Evolutionary conservation across 1,140 invertebrate species (phyloP), one percentile per base, ranked within the genome.

Genomic region (Copidosoma floridanum): DNA sequence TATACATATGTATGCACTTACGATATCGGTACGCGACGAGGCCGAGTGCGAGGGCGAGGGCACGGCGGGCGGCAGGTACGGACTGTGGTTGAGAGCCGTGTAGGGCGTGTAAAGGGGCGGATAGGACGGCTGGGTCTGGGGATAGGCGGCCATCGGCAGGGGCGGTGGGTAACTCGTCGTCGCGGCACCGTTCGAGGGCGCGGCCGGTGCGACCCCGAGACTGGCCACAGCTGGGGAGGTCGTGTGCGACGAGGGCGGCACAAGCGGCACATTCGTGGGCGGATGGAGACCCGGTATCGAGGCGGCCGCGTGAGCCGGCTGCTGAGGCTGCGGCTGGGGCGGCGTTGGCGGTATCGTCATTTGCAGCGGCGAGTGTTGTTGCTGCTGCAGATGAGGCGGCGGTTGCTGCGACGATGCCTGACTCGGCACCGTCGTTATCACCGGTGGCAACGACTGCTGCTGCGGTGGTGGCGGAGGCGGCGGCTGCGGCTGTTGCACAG

Each of bases 21-120:
- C 85, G 72, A 85, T 80, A 54, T 87, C 85, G 46, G 82, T 80
- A 48, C 83, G 76, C 63, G 85, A 86, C 21, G 86, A 84, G 14
- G 84, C 29, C 21, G 85, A 86, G 3, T 85, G 84, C 35, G 84
- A 86, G 14, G 86, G 83, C 16, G 87, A 83, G 20, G 82, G 81
- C 66, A 83, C 80, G 26, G 83, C 76, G 51, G 84, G 80, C 18
- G 87, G 84, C 63, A 88, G 71, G 65, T 82, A 82, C 40, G 85
- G 84, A 62, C 85, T 87, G 69, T 89, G 88, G 68, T 86, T 84
- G 38, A 88, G 73, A 32, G 83, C 84, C 47, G 85, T 85, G 67
- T 90, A 90, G 1, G 89, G 88, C 0, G 89, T 85, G 69, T 90
- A 91, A 41, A 90, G 79, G 20, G 88, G 83, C 32, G 86, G 84